Conservation (phyloP, 2,113 vertebrate genomes). For the Cyanoderma ruficeps region DNA sequence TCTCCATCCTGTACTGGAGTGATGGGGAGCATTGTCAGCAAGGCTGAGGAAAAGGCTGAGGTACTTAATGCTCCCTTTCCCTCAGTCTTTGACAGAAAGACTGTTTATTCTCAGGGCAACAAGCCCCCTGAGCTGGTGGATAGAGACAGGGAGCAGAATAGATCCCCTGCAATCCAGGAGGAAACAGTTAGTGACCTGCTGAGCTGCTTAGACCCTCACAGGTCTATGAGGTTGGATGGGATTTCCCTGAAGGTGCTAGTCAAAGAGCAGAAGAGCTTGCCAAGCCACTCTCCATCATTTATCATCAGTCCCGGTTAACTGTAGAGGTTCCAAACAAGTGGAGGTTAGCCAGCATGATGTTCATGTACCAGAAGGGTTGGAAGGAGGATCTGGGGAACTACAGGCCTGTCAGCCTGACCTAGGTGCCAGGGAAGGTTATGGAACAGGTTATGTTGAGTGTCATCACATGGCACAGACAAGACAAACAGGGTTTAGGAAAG, state of each 20-base stretch:
- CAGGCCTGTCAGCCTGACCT: neutral
- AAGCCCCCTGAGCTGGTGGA: neutral
- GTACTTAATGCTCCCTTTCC: neutral
- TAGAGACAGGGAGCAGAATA: neutral
- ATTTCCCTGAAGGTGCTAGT: neutral
- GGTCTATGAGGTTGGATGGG: too few relatives aligned
- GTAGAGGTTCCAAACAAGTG: neutral
- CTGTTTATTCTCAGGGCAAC: neutral
- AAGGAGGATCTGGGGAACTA: neutral
- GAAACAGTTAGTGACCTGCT: neutral
- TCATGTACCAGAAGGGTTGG: neutral
- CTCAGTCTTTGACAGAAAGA: neutral
- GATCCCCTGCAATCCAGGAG: neutral
- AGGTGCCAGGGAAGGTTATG: neutral
- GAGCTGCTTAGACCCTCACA: neutral
- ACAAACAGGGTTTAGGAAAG: neutral
- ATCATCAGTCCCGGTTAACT: neutral
- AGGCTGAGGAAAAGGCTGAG: neutral
- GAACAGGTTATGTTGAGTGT: neutral
- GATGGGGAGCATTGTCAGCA: neutral
- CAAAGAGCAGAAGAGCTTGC: neutral
- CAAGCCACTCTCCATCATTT: neutral
- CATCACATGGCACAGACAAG: neutral
- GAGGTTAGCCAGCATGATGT: neutral
- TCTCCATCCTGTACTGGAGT: neutral